A percentile compares a stretch with the other conserved stretches of the same genome.
Conservation (phyloP, 2,888 invertebrate species). For the Apantesis nais region DNA sequence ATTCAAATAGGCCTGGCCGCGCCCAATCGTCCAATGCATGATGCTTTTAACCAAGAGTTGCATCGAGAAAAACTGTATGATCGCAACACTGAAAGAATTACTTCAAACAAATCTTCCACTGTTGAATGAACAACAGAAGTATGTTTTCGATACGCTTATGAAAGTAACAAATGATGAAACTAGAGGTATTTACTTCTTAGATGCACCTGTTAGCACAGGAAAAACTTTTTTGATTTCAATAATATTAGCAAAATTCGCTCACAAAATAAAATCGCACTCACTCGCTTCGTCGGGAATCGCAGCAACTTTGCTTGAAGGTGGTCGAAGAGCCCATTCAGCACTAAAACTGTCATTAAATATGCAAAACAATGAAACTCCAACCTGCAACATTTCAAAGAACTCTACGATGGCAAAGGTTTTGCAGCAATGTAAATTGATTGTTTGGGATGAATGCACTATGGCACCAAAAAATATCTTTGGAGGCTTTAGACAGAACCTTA, state of each 20-base stretch:
- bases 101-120: too few relatives aligned
- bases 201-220: too few relatives aligned
- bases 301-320: background rate
- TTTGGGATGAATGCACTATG: too few relatives aligned
- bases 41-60: conserved; percentile 1
- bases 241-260: background rate
- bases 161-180: conserved; percentile 7
- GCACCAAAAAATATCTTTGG: too few relatives aligned
- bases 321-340: conserved; percentile 17
- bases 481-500: too few relatives aligned
- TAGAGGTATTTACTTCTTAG: background rate
- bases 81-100: too few relatives aligned
- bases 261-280: background rate
- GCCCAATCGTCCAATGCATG: background rate
- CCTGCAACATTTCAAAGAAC: conserved; percentile 20
- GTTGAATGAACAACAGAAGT: conserved; percentile 22
- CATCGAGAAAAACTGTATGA: background rate
- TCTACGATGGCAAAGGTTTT: too few relatives aligned
- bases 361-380: conserved; percentile 33
- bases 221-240: too few relatives aligned
- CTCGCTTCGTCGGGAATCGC: background rate
- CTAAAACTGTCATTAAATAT: conserved; percentile 39
- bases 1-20: background rate
- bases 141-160: conserved; percentile 10
- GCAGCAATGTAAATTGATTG: too few relatives aligned